Evolutionary conservation across 2,888 invertebrate genomes (phyloP), one percentile per base, ranked within the genome.

Genomic region (Caenorhabditis doughertyi): DNA sequence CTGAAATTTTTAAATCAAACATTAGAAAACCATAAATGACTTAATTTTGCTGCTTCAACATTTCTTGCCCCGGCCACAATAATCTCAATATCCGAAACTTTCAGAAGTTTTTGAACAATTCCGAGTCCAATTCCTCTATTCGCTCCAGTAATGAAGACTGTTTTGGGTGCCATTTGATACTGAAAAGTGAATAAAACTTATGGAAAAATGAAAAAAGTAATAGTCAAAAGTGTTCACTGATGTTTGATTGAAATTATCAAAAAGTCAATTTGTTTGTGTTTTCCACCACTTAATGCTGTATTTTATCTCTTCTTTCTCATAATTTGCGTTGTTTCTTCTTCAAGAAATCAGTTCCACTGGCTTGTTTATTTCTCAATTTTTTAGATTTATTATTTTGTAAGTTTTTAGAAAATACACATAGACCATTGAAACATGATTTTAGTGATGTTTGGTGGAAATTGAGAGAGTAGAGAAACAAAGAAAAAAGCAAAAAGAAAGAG

Each of bases 91-190:
- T 44, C 76, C 8, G 71, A 8, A 27, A 23, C 13, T 39, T 72
- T 76, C 35, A 81, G 29, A 16, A 81, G 42, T 32, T 81, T 71
- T 5, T 13, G 18, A 21, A 81, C 72, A 18, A 81, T 53, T 21
- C 81, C 76, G 16, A 81, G 67, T 29, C 81, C 81, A 32, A 81
- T 81, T 65, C 81, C 81, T 21, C 81, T 70, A 49, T 81, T 81
- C 0, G 81, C 81, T 21, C 81, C 81, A 11, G 76, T 76, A 18
- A 81, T 81, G 39, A 81, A 81, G 9, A 81, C 71, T 4, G 76
- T 81, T 76, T 67, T 64, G 11, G 81, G 81, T 3, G 80, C 32
- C 74, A 79, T 79, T 62, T 29, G 18, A 39, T 39, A 8, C 49
- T 51, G 51, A 13, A 64, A 67, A 47, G n/a, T 2, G 13, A 39